Evolutionary conservation across 2,888 invertebrate genomes (phyloP).

Genomic region (Plagiodera versicolora): DNA sequence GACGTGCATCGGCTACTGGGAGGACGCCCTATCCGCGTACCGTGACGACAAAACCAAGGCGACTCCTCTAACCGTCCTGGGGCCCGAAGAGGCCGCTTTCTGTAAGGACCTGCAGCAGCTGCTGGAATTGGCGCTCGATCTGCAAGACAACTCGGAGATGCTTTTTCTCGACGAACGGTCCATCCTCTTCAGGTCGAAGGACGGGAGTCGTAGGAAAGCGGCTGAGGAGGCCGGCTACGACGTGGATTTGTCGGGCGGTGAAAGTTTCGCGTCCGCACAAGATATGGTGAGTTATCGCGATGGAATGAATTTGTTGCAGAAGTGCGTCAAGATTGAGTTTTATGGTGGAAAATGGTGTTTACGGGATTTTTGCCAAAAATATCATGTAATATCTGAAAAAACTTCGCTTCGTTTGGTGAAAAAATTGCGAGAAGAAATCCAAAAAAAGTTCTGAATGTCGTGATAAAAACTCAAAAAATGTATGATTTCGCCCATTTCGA

Average conservation of each 20-base stretch:
- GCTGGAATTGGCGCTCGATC: conserved; percentile 79
- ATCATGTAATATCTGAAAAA: too few species aligned
- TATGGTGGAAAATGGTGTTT: too few species aligned
- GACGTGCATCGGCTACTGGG: conserved; percentile 91
- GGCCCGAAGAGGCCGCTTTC: conserved; percentile 85
- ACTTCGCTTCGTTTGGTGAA: too few species aligned
- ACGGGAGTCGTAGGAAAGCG: conserved; percentile 53
- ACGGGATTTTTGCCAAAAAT: too few species aligned
- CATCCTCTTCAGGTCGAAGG: conserved; percentile 79
- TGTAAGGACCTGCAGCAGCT: conserved; percentile 77
- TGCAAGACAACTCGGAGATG: conserved; percentile 86
- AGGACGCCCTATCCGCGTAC: conserved; percentile 87
- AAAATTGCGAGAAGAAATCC: too few species aligned
- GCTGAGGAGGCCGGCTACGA: conserved; percentile 41
- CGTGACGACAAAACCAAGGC: conserved; percentile 60
- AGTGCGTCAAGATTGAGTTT: too few species aligned
- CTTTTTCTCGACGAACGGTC: conserved; percentile 87
- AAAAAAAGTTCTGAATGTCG: too few species aligned
- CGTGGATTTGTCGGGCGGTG: conserved; percentile 81
- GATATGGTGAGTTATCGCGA: conserved; percentile 71
- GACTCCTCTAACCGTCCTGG: conserved; percentile 68
- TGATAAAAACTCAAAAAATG: too few species aligned
- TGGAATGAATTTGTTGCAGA: too few species aligned
- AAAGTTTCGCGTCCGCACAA: conserved; percentile 95
- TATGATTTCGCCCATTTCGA: too few species aligned